These are phyloP conservation scores for Dyspetes luteomarginatus DNA, from an alignment of 2,888 invertebrate genomes.

Conservation along the genomic window DNA sequence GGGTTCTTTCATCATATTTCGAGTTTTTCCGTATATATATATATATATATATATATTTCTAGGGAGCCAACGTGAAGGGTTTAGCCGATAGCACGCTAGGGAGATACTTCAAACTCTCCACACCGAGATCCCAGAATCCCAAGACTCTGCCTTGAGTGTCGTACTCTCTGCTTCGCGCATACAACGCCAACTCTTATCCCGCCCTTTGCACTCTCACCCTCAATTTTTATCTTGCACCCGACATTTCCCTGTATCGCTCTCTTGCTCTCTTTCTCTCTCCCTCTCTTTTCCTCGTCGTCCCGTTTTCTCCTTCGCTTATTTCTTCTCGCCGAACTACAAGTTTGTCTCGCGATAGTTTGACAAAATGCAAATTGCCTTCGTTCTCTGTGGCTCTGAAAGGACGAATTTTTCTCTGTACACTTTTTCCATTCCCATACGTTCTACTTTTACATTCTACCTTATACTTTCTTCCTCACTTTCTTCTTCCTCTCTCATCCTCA, in stretches of 20 bases:
- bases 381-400: conserved; percentile 64
- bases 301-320: conserved; percentile 13
- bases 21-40: conserved; percentile 16
- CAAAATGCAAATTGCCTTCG: conserved; percentile 78
- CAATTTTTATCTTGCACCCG: conserved; percentile 49
- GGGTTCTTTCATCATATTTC: conserved; percentile 48
- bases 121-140: conserved; percentile 56
- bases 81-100: conserved; percentile 75
- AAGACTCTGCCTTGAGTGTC: conserved; percentile 56
- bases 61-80: conserved; percentile 73
- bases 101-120: conserved; percentile 73
- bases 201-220: conserved; percentile 49
- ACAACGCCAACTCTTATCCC: conserved; percentile 56
- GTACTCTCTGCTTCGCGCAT: conserved; percentile 57
- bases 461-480: background rate
- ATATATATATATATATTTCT: conserved; percentile 21
- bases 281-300: conserved; percentile 14
- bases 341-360: conserved; percentile 75
- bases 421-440: conserved; percentile 21
- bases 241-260: conserved; percentile 3
- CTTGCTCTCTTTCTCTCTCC: background rate
- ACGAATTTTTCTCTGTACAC: conserved; percentile 38
- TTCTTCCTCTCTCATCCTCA: conserved; percentile 11
- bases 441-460: too few relatives aligned
- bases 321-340: conserved; percentile 56